These are phyloP conservation scores for Catalaphyllia jardinei DNA, from an alignment of 64 coral and sea anemone species.

Conservation along the genomic window DNA sequence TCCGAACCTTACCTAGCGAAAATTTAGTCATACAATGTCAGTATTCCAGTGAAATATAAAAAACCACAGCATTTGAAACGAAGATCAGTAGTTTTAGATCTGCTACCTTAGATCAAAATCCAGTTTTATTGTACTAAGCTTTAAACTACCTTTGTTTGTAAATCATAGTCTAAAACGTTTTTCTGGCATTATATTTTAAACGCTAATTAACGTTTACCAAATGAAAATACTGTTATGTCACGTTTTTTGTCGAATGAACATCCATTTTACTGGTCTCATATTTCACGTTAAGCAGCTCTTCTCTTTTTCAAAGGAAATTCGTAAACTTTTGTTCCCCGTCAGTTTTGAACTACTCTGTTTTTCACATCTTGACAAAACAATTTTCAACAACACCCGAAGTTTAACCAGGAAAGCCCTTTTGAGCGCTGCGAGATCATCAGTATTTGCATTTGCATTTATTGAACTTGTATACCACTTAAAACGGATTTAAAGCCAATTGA, in stretches of 20 bases:
- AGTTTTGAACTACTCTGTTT: not conserved
- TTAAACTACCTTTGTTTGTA: not conserved
- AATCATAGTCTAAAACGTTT: not conserved
- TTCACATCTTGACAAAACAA: not conserved
- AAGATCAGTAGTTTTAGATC: too few species aligned
- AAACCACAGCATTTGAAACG: too few species aligned
- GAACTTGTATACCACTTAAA: constrained; percentile 41
- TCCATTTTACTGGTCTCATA: too few species aligned
- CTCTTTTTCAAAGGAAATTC: too few species aligned
- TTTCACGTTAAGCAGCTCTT: too few species aligned
- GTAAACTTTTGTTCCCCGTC: not conserved
- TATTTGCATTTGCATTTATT: constrained; percentile 39
- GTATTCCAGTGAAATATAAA: too few species aligned
- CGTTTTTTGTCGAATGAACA: too few species aligned
- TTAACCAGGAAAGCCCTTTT: constrained; percentile 26
- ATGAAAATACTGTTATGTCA: not conserved
- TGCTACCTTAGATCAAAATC: too few species aligned
- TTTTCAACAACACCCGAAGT: constrained; percentile 15
- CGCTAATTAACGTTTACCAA: not conserved
- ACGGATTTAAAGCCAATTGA: constrained; percentile 40
- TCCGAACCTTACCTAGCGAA: too few species aligned
- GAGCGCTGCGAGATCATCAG: not conserved
- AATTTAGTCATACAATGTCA: too few species aligned
- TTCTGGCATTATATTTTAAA: not conserved
- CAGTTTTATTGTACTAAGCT: too few species aligned